Evolutionary conservation across 2,113 vertebrate species (phyloP).

Genomic region (Semnornis frantzii): DNA sequence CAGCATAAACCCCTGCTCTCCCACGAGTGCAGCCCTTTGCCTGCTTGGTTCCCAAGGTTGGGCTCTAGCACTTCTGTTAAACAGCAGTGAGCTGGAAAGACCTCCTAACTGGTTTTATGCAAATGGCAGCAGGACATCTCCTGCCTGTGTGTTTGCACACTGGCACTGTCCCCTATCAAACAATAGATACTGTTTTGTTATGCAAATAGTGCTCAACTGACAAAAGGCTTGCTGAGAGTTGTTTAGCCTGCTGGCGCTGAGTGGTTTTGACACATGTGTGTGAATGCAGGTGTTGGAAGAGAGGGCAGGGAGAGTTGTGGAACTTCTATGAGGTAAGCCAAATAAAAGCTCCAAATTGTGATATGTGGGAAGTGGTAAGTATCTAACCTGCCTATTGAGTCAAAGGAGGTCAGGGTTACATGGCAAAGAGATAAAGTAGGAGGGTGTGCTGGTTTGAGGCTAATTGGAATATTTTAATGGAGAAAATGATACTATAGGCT

Average conservation of each 20-base stretch:
- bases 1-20: background rate
- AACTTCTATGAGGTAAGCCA: background rate
- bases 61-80: background rate
- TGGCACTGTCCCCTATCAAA: background rate
- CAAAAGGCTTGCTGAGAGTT: background rate
- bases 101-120: slow-evolving; percentile 15
- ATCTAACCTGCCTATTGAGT: background rate
- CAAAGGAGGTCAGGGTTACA: background rate
- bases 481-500: too few species aligned
- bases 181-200: slow-evolving; percentile 29
- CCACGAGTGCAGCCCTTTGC: background rate
- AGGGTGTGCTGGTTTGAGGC: too few species aligned
- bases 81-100: slow-evolving; percentile 43
- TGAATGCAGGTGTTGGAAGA: background rate
- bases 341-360: background rate
- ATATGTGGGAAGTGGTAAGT: background rate
- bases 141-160: background rate
- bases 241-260: background rate
- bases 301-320: background rate
- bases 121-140: background rate
- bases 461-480: too few species aligned
- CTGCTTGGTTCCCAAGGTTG: slow-evolving; percentile 27
- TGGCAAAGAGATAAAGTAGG: background rate
- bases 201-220: slow-evolving; percentile 19
- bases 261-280: background rate